Conservation (phyloP, 2,797 vertebrate genomes). For the Cirrhinus mrigala region DNA sequence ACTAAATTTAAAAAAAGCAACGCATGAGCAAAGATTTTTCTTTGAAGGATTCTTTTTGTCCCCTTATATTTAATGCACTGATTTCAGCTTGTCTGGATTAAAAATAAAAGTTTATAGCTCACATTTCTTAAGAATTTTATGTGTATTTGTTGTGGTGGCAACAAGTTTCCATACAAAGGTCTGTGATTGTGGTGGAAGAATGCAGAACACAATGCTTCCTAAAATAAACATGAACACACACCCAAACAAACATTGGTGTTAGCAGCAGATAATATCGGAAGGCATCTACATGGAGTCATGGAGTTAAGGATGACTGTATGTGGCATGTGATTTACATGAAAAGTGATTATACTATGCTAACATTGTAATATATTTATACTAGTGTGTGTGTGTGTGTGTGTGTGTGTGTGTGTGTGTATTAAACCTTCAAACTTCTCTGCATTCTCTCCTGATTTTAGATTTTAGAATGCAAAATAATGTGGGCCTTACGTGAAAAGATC, state of each 20-base stretch:
- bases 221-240: constrained; percentile 57
- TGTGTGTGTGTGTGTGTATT: not conserved
- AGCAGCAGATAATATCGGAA: constrained; percentile 72
- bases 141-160: too few species aligned
- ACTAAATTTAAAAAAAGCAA: too few species aligned
- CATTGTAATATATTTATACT: not conserved
- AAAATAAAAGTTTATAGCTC: not conserved
- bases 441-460: too few species aligned
- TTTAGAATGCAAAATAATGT: too few species aligned
- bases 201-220: constrained; percentile 32
- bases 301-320: not conserved
- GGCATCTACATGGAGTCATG: not conserved
- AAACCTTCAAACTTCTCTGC: too few species aligned
- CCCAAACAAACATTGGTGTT: constrained; percentile 73
- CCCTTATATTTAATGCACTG: not conserved
- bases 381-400: not conserved
- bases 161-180: not conserved
- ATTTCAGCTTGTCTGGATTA: not conserved
- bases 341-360: not conserved
- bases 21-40: too few species aligned
- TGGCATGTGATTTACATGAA: not conserved
- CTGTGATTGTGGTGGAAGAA: constrained; percentile 1
- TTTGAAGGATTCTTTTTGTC: too few species aligned
- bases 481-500: not conserved
- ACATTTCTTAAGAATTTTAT: too few species aligned